Evolutionary conservation across 2,888 invertebrate genomes (phyloP).

Genomic region (Alsophila aescularia): DNA sequence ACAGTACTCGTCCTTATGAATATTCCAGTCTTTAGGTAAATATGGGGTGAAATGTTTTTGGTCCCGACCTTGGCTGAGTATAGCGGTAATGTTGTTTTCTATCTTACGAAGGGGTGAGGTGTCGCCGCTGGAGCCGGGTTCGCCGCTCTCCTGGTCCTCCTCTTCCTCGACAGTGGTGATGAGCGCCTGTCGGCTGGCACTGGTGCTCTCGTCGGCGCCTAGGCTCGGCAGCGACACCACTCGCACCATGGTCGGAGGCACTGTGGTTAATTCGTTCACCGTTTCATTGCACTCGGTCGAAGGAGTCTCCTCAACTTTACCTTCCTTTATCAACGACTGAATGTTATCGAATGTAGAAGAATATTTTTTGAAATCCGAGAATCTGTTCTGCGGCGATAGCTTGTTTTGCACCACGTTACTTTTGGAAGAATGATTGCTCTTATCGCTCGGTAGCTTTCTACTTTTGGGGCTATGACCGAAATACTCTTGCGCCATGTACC

Average conservation of each 20-base stretch:
- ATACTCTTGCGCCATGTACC: constrained; percentile 74
- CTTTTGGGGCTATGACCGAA: constrained; percentile 79
- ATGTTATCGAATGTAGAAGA: constrained; percentile 92
- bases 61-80: constrained; percentile 85
- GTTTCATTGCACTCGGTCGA: constrained; percentile 82
- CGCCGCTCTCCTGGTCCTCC: constrained; percentile 87
- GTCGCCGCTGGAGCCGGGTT: constrained; percentile 85
- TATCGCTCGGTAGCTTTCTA: constrained; percentile 70
- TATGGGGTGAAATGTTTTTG: constrained; percentile 81
- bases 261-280: constrained; percentile 86
- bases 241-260: constrained; percentile 86
- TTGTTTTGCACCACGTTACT: constrained; percentile 69
- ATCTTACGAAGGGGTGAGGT: constrained; percentile 89
- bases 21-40: constrained; percentile 84
- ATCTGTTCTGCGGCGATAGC: constrained; percentile 82
- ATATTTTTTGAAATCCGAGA: constrained; percentile 87
- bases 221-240: constrained; percentile 88
- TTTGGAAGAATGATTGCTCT: constrained; percentile 56
- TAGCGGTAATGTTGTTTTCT: constrained; percentile 89
- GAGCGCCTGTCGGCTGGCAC: constrained; percentile 86
- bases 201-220: constrained; percentile 72
- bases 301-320: constrained; percentile 84
- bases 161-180: constrained; percentile 90
- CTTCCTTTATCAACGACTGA: constrained; percentile 89
- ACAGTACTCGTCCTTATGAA: constrained; percentile 84